A percentile compares a stretch with the other conserved stretches of the same genome.
These are phyloP conservation scores for Tapera naevia DNA, from an alignment of 2,797 vertebrate genomes.

Conservation along the genomic window DNA sequence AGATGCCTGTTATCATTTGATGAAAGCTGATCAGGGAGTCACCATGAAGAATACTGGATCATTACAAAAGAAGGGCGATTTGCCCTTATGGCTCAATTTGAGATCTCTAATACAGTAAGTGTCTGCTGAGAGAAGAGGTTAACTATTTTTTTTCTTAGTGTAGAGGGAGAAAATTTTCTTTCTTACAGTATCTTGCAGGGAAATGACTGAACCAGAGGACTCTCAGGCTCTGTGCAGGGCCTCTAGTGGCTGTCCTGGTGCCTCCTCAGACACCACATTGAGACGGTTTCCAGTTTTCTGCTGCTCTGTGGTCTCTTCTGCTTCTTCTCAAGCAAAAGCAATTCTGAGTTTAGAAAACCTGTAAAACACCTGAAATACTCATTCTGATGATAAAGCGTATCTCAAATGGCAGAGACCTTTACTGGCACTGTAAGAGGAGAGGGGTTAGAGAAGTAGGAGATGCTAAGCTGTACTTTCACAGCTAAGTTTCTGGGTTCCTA, in stretches of 20 bases:
- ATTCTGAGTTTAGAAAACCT: background rate
- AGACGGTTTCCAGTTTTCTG: background rate
- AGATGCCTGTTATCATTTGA: constrained; percentile 19
- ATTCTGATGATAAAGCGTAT: background rate
- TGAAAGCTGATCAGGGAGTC: constrained; percentile 2
- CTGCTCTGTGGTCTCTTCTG: background rate
- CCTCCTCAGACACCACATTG: background rate
- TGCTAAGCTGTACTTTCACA: background rate
- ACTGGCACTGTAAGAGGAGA: background rate
- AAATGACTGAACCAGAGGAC: background rate
- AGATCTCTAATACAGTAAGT: background rate
- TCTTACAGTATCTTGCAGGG: background rate
- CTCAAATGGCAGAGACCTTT: background rate
- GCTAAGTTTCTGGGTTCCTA: background rate
- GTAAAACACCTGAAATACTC: background rate
- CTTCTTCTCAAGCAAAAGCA: background rate
- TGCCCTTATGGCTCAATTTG: background rate
- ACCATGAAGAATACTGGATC: background rate
- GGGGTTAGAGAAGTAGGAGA: background rate
- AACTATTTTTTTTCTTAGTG: background rate
- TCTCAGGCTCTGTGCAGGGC: background rate
- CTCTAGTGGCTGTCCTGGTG: background rate
- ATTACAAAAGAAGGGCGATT: constrained; percentile 25
- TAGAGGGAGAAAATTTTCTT: background rate
- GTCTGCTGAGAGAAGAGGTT: background rate